phyloP scores from a whole-genome alignment of 2,113 vertebrate genomes.

The Coregonus clupeaformis region DNA sequence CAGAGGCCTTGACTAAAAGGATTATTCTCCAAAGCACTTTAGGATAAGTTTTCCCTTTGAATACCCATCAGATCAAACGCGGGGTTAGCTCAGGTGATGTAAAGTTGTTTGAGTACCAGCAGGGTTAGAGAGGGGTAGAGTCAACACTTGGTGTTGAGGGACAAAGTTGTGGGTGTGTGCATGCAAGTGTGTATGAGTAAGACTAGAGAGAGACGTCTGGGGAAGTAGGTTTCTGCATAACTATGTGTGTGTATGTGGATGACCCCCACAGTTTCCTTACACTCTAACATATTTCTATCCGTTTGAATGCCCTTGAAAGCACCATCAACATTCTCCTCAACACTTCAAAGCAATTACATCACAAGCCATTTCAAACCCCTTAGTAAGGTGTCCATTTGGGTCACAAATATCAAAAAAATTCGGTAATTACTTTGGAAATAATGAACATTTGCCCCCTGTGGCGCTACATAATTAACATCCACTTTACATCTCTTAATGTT shows the following conservation, averaged over 20 bases:
- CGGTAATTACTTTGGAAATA: constrained; percentile 72
- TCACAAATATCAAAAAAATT: constrained; percentile 39
- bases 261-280: too few species aligned
- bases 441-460: constrained; percentile 66
- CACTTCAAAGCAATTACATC: constrained; percentile 34
- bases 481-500: constrained; percentile 54
- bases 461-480: constrained; percentile 67
- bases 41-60: not conserved
- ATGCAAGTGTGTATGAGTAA: not conserved
- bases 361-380: constrained; percentile 14
- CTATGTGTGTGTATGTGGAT: too few species aligned
- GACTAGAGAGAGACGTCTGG: too few species aligned
- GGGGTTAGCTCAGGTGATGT: constrained; percentile 10
- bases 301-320: not conserved
- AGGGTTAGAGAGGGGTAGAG: not conserved
- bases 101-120: not conserved
- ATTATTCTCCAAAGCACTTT: constrained; percentile 22
- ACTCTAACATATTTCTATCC: not conserved
- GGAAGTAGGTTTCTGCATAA: too few species aligned
- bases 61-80: constrained; percentile 14
- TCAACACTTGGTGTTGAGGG: too few species aligned
- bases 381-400: constrained; percentile 32
- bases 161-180: too few species aligned
- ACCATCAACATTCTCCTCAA: constrained; percentile 6
- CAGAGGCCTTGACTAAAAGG: constrained; percentile 19